Evolutionary conservation across 2,113 vertebrate species (phyloP).

Genomic region (Genyomyrus donnyi): DNA sequence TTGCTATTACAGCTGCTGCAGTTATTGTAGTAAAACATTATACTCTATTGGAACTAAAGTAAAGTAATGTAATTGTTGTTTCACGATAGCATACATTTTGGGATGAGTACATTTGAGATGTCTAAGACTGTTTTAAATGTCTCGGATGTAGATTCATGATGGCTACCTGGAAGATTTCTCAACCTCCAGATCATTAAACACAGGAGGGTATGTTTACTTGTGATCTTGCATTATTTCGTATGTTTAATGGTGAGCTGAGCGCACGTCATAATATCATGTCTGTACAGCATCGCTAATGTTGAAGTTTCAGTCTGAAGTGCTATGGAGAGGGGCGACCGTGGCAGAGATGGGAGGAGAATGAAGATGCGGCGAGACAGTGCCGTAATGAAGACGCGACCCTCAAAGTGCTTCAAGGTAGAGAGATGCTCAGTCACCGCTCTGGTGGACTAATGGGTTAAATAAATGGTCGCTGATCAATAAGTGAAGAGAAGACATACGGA

Average conservation of each 20-base stretch:
- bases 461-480: conserved; percentile 38
- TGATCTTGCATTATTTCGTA: background rate
- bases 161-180: background rate
- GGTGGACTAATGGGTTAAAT: conserved; percentile 45
- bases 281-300: background rate
- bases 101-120: background rate
- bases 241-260: background rate
- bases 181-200: background rate
- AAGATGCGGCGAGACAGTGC: background rate
- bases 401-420: conserved; percentile 16
- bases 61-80: background rate
- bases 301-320: conserved; percentile 4
- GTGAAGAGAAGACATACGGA: conserved; percentile 18
- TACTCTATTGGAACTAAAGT: background rate
- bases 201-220: background rate
- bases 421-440: conserved; percentile 23
- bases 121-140: background rate
- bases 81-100: background rate
- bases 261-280: background rate
- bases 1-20: background rate
- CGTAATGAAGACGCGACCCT: background rate
- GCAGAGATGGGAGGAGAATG: conserved; percentile 18
- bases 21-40: background rate
- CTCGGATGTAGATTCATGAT: background rate
- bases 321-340: background rate